Conservation (phyloP, 2,888 invertebrate species). For the Stenoptilia bipunctidactyla region DNA sequence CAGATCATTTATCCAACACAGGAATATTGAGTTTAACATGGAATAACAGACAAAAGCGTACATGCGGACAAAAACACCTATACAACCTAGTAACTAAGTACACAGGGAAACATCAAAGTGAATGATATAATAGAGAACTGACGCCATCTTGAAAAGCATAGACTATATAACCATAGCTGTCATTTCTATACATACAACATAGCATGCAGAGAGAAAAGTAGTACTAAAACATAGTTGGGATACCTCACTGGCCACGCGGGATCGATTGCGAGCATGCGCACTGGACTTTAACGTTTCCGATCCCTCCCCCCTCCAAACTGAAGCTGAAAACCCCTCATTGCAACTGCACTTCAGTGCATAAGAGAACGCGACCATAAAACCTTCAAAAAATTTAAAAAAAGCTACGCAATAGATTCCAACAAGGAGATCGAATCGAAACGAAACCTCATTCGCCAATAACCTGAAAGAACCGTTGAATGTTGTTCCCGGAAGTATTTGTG, state of each 20-base stretch:
- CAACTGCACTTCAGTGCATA: slow-evolving; percentile 68
- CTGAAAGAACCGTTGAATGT: background rate
- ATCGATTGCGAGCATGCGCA: slow-evolving; percentile 67
- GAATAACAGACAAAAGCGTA: slow-evolving; percentile 17
- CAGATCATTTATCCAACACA: background rate
- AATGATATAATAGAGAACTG: slow-evolving; percentile 56
- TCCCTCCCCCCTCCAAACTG: slow-evolving; percentile 24
- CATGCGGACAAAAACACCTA: slow-evolving; percentile 17
- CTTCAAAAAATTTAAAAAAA: slow-evolving; percentile 27
- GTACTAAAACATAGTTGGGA: slow-evolving; percentile 35
- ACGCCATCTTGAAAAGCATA: slow-evolving; percentile 11
- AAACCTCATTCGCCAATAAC: slow-evolving; percentile 1
- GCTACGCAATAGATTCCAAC: slow-evolving; percentile 13
- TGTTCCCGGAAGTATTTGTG: slow-evolving; percentile 3
- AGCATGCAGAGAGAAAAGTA: slow-evolving; percentile 27
- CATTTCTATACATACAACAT: slow-evolving; percentile 15
- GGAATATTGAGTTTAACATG: slow-evolving; percentile 5
- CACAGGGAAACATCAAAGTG: slow-evolving; percentile 48
- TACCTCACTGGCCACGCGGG: slow-evolving; percentile 48
- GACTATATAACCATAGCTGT: slow-evolving; percentile 2
- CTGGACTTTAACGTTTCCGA: slow-evolving; percentile 28
- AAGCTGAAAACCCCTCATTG: slow-evolving; percentile 40
- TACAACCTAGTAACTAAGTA: slow-evolving; percentile 20
- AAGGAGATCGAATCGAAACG: background rate
- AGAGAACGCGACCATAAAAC: slow-evolving; percentile 37